Evolutionary conservation across 2,888 invertebrate genomes (phyloP), one percentile per base, ranked within the genome.

Genomic region (Zelleria hepariella): DNA sequence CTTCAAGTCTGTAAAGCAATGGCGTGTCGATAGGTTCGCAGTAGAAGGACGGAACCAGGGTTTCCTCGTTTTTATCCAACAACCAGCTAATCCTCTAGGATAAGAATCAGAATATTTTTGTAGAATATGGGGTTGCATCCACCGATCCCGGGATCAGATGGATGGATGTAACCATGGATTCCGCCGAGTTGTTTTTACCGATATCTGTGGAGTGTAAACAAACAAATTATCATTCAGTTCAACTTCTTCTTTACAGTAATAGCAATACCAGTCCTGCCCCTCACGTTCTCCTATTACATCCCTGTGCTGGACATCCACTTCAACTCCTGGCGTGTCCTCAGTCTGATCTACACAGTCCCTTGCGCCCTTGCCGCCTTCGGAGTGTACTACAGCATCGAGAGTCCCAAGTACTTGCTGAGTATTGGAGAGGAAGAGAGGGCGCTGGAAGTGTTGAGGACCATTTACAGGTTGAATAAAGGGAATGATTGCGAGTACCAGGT

Each of bases 281-380:
- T 91, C 5, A 68, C 72, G 4, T 82, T 91, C 64, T 82, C 90
- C 0, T 74, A 87, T 61, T 72, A 85, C 27, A 65, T 88, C 0
- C 81, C 82, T 0, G 61, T 79, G 1, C 69, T 92, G 55, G 81
- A 82, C 32, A 82, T 94, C 62, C 70, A 81, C 5, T 91, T 93
- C 67, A 91, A 91, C 66, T 93, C 95, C 7, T 96, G 96, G 96
- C 88, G 96, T 8, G 69, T 95, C 1, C 90, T 94, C 62, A 79
- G 93, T 20, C 77, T 93, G 0, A 71, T 93, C 0, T 91, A 93
- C 66, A 90, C 92, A 0, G 21, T 92, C 0, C 92, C 95, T 0
- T 91, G 92, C 61, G 70, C 92, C 0, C 25, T 93, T 0, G 91
- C 93, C 0, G 90, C 92, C 0, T 10, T 91, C 0, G 89, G 91